Evolutionary conservation across 2,113 vertebrate species (phyloP), one percentile per base, ranked within the genome.

Genomic region (Thunnus maccoyii): DNA sequence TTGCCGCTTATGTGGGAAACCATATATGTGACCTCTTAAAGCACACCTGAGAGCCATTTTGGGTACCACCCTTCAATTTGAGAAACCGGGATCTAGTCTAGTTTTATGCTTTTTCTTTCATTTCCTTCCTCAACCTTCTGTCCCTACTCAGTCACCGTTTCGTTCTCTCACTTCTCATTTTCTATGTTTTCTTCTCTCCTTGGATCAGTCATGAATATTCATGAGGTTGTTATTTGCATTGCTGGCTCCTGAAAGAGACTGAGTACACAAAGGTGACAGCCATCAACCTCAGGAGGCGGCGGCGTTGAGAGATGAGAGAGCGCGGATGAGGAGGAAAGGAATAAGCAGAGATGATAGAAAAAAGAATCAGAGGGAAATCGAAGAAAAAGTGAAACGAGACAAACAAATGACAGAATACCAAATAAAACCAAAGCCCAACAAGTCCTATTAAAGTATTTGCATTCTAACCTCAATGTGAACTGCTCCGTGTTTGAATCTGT

Each of bases 401-500:
- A 44, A 50, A 51, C 72, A 73, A 48, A 64, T 2, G 68, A 30
- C 22, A 72, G 14, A 68, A 71, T 61, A 50, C 15, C 17, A 62
- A 73, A 66, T 5, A 14, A 60, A 71, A 57, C 16, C 3, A 0
- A 46, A 48, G 30, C 27, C 11, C 52, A 61, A 54, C 4, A 4
- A 22, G 4, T 55, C 9, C 10, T 9, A 7, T 60, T 20, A 64
- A 27, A 72, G 36, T 27, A 18, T 57, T 51, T 84, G 51, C 46
- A 13, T 9, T 84, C 91, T 17, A 46, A 94, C 98, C 97, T 96
- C 41, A 99, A 83, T 0, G 95, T 97, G 88, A 99, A 98, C 88
- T 96, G 96, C 48, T 98, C 96, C 50, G 85, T 93, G 32, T 86
- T 80, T 0, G 97, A 96, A 63, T 94, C 86, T 0, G 96, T 93